These are phyloP conservation scores for Chrysolina haemoptera DNA, from an alignment of 2,888 invertebrate genomes.

Conservation along the genomic window DNA sequence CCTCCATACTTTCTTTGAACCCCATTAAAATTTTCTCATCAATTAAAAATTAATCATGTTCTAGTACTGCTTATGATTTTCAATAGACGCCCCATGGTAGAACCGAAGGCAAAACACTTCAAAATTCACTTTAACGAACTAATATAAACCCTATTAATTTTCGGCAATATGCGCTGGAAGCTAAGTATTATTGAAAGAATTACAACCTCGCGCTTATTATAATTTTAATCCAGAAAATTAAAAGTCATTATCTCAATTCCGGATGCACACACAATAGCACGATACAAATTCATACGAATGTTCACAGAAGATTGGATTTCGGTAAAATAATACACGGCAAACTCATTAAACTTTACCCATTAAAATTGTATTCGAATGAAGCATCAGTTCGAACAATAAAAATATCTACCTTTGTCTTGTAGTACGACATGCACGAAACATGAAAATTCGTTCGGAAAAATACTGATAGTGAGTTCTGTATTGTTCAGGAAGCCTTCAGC, in stretches of 20 bases:
- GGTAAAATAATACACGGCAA: constrained; percentile 34
- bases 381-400: constrained; percentile 12
- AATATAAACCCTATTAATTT: not conserved
- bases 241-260: not conserved
- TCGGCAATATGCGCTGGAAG: not conserved
- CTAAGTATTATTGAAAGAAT: not conserved
- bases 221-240: not conserved
- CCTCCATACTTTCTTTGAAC: too few relatives aligned
- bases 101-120: not conserved
- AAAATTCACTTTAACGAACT: not conserved
- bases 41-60: too few relatives aligned
- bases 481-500: too few relatives aligned
- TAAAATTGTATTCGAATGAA: constrained; percentile 26
- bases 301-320: constrained; percentile 35
- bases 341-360: constrained; percentile 43
- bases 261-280: not conserved
- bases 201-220: not conserved
- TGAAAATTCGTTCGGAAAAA: not conserved
- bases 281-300: constrained; percentile 14
- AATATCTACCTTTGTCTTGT: constrained; percentile 1
- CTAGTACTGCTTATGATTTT: too few relatives aligned
- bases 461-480: not conserved
- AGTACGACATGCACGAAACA: not conserved
- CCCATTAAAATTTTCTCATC: too few relatives aligned
- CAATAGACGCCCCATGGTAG: too few relatives aligned